phyloP scores from a whole-genome alignment of 2,888 invertebrate species.

The Rhorus exstirpatorius region DNA sequence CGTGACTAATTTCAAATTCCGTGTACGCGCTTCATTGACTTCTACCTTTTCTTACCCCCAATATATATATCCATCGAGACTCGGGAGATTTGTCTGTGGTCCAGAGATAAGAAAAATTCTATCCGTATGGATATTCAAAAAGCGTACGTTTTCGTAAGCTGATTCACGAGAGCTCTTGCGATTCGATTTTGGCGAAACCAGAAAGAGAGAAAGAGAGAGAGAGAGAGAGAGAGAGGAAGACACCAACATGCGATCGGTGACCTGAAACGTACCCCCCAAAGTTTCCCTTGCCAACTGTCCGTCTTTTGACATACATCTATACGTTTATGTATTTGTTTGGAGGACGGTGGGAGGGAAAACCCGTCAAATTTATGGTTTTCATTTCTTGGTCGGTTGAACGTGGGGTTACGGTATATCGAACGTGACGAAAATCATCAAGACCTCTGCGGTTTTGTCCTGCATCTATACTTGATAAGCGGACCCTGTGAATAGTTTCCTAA shows the following conservation, averaged over 20 bases:
- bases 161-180: constrained; percentile 50
- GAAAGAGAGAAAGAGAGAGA: not conserved
- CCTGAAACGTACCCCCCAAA: constrained; percentile 12
- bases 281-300: constrained; percentile 1
- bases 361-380: constrained; percentile 79
- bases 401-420: constrained; percentile 68
- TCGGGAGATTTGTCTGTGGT: constrained; percentile 1
- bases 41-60: too few relatives aligned
- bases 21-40: not conserved
- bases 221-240: not conserved
- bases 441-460: not conserved
- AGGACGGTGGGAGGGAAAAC: constrained; percentile 21
- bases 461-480: not conserved
- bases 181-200: constrained; percentile 75
- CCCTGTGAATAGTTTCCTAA: constrained; percentile 11
- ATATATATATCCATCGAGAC: constrained; percentile 3
- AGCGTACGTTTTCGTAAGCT: constrained; percentile 12
- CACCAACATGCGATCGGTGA: constrained; percentile 5
- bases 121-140: constrained; percentile 8
- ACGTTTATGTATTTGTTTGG: not conserved
- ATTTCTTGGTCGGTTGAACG: constrained; percentile 76
- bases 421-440: constrained; percentile 77
- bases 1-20: not conserved
- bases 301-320: not conserved
- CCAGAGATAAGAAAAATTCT: not conserved